These are phyloP conservation scores for Pseudopipra pipra DNA, from an alignment of 2,113 vertebrate species.

Conservation along the genomic window DNA sequence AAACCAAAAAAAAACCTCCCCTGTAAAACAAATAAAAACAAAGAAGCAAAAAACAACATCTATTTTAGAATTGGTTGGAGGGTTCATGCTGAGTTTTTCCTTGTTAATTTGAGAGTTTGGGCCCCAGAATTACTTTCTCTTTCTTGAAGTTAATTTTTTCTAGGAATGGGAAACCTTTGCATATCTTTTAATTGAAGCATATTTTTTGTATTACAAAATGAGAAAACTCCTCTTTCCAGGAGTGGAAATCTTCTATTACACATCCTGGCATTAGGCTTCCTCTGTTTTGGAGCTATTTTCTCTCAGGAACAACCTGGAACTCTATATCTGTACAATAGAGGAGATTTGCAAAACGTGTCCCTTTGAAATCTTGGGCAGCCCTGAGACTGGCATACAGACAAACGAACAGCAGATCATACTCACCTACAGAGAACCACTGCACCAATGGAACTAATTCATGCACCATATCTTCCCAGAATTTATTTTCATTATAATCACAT, in stretches of 20 bases:
- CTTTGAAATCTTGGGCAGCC: neutral
- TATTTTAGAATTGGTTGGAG: neutral
- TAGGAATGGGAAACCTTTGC: neutral
- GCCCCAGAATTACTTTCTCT: neutral
- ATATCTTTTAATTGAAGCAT: neutral
- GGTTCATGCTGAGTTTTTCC: rapidly evolving
- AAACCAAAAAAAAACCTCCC: rapidly evolving
- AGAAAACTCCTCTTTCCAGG: neutral
- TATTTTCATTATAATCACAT: neutral
- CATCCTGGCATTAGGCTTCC: neutral
- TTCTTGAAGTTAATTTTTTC: neutral
- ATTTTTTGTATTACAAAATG: neutral
- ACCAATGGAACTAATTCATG: neutral
- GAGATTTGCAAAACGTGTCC: neutral
- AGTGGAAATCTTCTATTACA: neutral
- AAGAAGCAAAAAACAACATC: rapidly evolving
- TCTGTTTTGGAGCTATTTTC: neutral
- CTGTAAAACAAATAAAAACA: neutral
- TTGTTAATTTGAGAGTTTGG: neutral
- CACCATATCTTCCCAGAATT: neutral
- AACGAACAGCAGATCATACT: neutral
- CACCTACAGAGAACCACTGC: neutral
- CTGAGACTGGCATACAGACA: neutral
- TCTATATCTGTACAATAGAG: neutral
- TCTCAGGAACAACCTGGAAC: neutral